Percentiles rank a stretch among this genome's conserved stretches.
phyloP scores from a whole-genome alignment of 2,797 vertebrate genomes.

The Poeciliopsis gracilis region DNA sequence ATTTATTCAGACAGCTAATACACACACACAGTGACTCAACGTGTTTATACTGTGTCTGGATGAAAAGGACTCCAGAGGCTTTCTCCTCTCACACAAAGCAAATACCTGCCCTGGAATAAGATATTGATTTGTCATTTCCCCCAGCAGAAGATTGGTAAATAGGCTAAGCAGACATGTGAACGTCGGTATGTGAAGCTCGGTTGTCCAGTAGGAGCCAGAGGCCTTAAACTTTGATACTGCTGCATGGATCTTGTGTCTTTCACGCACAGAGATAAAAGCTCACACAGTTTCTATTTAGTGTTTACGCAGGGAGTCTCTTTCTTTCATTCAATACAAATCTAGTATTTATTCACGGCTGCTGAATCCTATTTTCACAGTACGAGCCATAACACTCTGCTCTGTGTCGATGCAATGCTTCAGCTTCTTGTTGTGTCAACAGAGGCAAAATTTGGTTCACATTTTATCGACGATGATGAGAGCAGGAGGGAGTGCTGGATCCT shows the following conservation, averaged over 20 bases:
- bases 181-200: constrained; percentile 49
- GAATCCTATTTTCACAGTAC: constrained; percentile 4
- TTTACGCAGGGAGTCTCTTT: constrained; percentile 33
- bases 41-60: constrained; percentile 60
- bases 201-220: constrained; percentile 37
- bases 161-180: constrained; percentile 49
- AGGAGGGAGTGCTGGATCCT: neutral
- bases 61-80: constrained; percentile 61
- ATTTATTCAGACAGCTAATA: constrained; percentile 71
- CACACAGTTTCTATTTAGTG: constrained; percentile 13
- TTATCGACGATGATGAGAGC: constrained; percentile 18
- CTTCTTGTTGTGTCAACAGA: constrained; percentile 21
- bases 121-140: constrained; percentile 74
- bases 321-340: constrained; percentile 45
- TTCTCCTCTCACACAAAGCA: constrained; percentile 68
- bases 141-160: constrained; percentile 58
- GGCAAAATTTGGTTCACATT: constrained; percentile 24
- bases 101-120: constrained; percentile 70
- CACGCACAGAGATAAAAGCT: constrained; percentile 5
- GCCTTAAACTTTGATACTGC: constrained; percentile 19
- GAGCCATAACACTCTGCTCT: constrained; percentile 26
- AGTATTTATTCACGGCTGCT: constrained; percentile 57
- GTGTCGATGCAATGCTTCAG: constrained; percentile 14
- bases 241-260: constrained; percentile 12
- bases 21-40: constrained; percentile 61